Evolutionary conservation across 2,113 vertebrate genomes (phyloP).

Genomic region (Pyrgilauda ruficollis): DNA sequence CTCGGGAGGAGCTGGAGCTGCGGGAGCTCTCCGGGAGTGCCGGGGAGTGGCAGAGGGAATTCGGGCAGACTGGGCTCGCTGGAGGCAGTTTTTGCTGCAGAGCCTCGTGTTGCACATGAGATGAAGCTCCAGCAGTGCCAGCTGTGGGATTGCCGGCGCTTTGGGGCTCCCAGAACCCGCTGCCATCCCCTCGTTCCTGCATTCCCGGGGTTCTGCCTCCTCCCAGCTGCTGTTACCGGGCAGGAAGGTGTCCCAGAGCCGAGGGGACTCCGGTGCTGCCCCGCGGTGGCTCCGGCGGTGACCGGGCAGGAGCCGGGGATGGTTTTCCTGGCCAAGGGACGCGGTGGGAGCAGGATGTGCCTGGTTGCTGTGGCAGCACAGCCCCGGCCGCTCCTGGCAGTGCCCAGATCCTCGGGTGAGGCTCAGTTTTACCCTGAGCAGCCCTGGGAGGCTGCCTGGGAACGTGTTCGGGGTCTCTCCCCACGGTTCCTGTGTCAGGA

Average conservation of each 20-base stretch:
- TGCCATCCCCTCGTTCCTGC: neutral
- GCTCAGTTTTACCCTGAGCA: neutral
- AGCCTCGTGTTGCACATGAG: neutral
- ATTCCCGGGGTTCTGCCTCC: rapidly evolving
- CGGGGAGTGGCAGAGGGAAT: neutral
- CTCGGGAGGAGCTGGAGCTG: neutral
- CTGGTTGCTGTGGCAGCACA: rapidly evolving
- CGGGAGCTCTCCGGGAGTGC: rapidly evolving
- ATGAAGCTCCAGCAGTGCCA: neutral
- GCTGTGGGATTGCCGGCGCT: rapidly evolving
- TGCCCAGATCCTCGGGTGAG: neutral
- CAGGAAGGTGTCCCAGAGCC: rapidly evolving
- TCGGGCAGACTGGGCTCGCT: neutral
- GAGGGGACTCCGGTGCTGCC: rapidly evolving
- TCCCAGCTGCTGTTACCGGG: rapidly evolving
- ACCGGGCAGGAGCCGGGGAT: neutral
- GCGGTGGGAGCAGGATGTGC: neutral
- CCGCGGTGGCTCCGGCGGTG: rapidly evolving
- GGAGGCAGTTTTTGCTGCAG: neutral
- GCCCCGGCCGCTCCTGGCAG: neutral
- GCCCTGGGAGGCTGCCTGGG: neutral
- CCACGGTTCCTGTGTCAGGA: rapidly evolving
- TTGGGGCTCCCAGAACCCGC: rapidly evolving
- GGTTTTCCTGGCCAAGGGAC: rapidly evolving
- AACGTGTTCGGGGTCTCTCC: rapidly evolving